Evolutionary conservation across 1,140 invertebrate species (phyloP).

Genomic region (Hermetia illucens): DNA sequence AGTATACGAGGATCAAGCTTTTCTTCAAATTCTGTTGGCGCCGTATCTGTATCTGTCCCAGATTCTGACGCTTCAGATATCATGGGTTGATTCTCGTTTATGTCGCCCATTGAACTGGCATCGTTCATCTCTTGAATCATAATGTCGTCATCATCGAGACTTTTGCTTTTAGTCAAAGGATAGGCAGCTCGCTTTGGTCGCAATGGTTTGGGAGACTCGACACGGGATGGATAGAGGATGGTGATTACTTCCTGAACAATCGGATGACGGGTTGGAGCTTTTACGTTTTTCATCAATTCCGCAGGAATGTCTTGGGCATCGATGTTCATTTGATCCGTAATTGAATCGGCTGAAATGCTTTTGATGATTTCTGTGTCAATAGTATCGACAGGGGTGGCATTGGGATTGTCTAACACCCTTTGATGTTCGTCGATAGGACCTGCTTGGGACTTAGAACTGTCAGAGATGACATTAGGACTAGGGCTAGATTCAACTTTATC

Average conservation of each 20-base stretch:
- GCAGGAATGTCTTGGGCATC: too few species aligned
- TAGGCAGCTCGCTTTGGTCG: slow-evolving; percentile 6
- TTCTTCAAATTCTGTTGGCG: slow-evolving; percentile 2
- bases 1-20: slow-evolving; percentile 5
- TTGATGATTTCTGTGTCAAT: too few species aligned
- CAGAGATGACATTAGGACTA: too few species aligned
- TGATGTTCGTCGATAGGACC: too few species aligned
- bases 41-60: slow-evolving; percentile 23
- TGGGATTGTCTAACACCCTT: too few species aligned
- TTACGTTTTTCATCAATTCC: too few species aligned
- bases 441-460: too few species aligned
- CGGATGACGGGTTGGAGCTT: not conserved
- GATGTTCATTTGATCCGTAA: too few species aligned
- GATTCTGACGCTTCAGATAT: slow-evolving; percentile 32
- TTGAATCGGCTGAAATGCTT: too few species aligned
- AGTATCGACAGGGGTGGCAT: too few species aligned
- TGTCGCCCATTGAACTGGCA: slow-evolving; percentile 3
- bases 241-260: not conserved
- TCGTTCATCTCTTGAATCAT: slow-evolving; percentile 25
- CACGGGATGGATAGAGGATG: slow-evolving; percentile 10
- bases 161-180: slow-evolving; percentile 17
- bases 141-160: slow-evolving; percentile 24
- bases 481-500: too few species aligned
- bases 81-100: slow-evolving; percentile 14
- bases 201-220: slow-evolving; percentile 19